These are phyloP conservation scores for Natrix natrix DNA, from an alignment of 2,797 vertebrate species.

Conservation along the genomic window DNA sequence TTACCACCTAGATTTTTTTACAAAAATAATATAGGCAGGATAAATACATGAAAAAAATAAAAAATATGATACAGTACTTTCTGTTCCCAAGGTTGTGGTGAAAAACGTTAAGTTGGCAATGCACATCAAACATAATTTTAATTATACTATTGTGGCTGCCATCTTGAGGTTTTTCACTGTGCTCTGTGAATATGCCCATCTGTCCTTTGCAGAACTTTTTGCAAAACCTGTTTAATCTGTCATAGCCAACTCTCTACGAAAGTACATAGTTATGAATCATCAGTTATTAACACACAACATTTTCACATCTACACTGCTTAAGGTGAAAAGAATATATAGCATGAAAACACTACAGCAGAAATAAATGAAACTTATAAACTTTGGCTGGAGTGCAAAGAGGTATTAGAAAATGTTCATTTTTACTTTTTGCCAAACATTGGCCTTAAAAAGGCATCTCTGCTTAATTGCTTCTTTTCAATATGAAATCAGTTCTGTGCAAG, in stretches of 20 bases:
- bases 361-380: not conserved
- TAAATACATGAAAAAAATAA: too few relatives aligned
- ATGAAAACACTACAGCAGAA: not conserved
- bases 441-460: not conserved
- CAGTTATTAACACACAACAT: not conserved
- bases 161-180: not conserved
- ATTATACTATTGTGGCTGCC: not conserved
- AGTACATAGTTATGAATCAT: not conserved
- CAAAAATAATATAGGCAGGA: too few relatives aligned
- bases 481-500: not conserved
- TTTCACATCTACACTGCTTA: not conserved
- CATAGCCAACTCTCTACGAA: not conserved
- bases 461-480: not conserved
- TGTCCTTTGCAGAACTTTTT: not conserved
- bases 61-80: not conserved
- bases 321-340: not conserved
- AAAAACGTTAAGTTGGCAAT: not conserved
- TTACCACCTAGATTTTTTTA: too few relatives aligned
- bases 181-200: not conserved
- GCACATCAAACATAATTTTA: not conserved
- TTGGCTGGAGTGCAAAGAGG: not conserved
- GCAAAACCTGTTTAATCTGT: not conserved
- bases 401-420: not conserved
- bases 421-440: not conserved
- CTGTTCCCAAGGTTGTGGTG: not conserved